phyloP scores from a whole-genome alignment of 2,113 vertebrate genomes.

The Monopterus albus region DNA sequence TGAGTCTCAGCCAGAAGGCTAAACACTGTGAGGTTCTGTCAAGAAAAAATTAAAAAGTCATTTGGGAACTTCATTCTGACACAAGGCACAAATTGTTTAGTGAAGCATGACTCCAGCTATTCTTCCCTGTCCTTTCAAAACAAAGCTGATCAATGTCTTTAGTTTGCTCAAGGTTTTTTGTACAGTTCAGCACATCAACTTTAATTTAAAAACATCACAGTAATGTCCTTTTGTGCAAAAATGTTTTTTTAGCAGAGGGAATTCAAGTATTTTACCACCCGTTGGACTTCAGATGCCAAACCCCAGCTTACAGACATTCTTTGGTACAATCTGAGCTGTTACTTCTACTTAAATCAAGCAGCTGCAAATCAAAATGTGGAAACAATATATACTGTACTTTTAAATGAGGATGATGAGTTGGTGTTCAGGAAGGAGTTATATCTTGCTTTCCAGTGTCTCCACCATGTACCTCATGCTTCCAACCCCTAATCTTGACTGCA shows the following conservation, averaged over 20 bases:
- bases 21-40: neutral
- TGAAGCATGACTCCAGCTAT: neutral
- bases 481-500: conserved; percentile 77
- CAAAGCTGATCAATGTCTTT: too few species aligned
- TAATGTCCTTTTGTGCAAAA: conserved; percentile 23
- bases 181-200: conserved; percentile 11
- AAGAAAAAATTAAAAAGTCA: neutral
- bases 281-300: neutral
- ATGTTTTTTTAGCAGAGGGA: neutral
- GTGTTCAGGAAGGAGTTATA: conserved; percentile 19
- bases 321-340: too few species aligned
- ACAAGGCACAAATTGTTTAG: conserved; percentile 3
- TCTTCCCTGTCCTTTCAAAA: conserved; percentile 14
- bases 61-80: neutral
- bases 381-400: conserved; percentile 26
- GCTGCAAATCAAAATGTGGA: conserved; percentile 42
- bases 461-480: conserved; percentile 43
- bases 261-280: neutral
- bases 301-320: neutral
- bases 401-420: neutral
- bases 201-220: conserved; percentile 8
- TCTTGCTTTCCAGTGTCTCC: conserved; percentile 22
- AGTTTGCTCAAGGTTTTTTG: too few species aligned
- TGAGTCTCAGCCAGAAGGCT: neutral
- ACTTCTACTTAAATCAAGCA: too few species aligned